These are phyloP conservation scores for Marisa cornuarietis DNA, from an alignment of 1,140 invertebrate species.

Conservation along the genomic window DNA sequence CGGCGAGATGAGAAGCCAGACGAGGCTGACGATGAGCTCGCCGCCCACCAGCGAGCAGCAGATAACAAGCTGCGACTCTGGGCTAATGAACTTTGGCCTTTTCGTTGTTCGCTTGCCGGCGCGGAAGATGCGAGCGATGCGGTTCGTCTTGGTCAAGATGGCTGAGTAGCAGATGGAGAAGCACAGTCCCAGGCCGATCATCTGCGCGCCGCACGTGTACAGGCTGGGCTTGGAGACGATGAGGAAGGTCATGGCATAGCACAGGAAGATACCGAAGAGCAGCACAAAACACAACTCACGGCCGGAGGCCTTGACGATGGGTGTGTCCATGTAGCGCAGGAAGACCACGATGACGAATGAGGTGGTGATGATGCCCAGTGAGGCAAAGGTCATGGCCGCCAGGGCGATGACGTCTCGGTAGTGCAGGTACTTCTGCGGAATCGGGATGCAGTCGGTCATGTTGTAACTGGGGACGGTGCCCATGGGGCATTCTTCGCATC, in stretches of 20 bases:
- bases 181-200: slow-evolving; percentile 77
- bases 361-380: slow-evolving; percentile 62
- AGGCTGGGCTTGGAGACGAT: slow-evolving; percentile 68
- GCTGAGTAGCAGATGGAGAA: slow-evolving; percentile 79
- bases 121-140: slow-evolving; percentile 79
- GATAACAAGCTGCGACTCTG: slow-evolving; percentile 90
- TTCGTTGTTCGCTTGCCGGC: slow-evolving; percentile 83
- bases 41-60: slow-evolving; percentile 78
- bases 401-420: slow-evolving; percentile 78
- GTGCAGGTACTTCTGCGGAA: slow-evolving; percentile 85
- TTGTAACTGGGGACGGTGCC: slow-evolving; percentile 83
- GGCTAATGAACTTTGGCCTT: slow-evolving; percentile 90
- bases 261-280: slow-evolving; percentile 63
- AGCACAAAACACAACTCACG: slow-evolving; percentile 65
- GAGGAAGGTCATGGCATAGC: slow-evolving; percentile 63
- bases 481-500: slow-evolving; percentile 81
- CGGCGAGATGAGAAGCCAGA: slow-evolving; percentile 74
- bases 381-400: slow-evolving; percentile 76
- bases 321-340: slow-evolving; percentile 58
- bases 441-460: slow-evolving; percentile 79
- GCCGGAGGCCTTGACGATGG: slow-evolving; percentile 65
- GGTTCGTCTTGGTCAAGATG: slow-evolving; percentile 81
- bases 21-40: slow-evolving; percentile 57
- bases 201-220: slow-evolving; percentile 72
- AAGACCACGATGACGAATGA: slow-evolving; percentile 47